These are phyloP conservation scores for Cylindroiulus punctatus DNA, from an alignment of 2,888 invertebrate species.

Conservation along the genomic window DNA sequence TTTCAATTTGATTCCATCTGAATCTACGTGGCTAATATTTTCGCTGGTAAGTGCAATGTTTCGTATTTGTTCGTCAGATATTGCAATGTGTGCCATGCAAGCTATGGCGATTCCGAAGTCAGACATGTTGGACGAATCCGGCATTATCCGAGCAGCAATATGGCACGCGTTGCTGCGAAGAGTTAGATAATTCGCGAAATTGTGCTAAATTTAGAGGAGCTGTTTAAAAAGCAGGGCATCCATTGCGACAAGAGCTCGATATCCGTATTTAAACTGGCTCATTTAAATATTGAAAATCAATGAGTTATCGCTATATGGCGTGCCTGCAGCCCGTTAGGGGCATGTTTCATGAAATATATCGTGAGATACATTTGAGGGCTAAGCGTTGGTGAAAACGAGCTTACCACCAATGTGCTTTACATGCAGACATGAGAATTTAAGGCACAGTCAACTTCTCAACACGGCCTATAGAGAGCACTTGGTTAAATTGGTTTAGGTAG, in stretches of 20 bases:
- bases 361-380: too few relatives aligned
- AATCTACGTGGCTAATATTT: not conserved
- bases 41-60: slow-evolving; percentile 28
- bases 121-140: not conserved
- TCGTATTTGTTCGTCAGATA: not conserved
- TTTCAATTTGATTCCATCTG: not conserved
- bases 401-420: too few relatives aligned
- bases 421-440: too few relatives aligned
- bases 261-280: not conserved
- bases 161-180: not conserved
- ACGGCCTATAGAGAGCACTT: too few relatives aligned
- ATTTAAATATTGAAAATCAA: not conserved
- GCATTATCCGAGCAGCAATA: not conserved
- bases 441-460: too few relatives aligned
- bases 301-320: not conserved
- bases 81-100: not conserved
- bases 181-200: not conserved
- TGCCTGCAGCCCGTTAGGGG: not conserved
- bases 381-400: too few relatives aligned
- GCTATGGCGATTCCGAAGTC: not conserved
- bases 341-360: not conserved
- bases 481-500: too few relatives aligned
- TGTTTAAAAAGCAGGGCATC: not conserved
- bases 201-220: not conserved
- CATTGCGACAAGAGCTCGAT: not conserved